Percentiles rank a stretch among this genome's conserved stretches.
These are phyloP conservation scores for Hypomecis punctinalis DNA, from an alignment of 2,888 invertebrate genomes.

Conservation along the genomic window DNA sequence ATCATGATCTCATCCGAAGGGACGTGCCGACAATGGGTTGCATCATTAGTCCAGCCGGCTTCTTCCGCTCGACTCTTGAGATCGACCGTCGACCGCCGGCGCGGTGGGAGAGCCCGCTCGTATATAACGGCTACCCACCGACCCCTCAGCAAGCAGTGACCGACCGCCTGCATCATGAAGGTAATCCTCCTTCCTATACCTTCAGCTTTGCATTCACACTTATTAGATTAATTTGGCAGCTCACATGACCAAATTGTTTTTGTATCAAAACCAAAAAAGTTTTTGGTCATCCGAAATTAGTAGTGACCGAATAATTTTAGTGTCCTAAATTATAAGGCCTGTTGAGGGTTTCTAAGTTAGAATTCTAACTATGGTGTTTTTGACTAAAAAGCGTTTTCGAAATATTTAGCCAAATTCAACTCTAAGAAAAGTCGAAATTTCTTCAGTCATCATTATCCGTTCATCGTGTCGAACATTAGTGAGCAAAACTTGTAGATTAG, in stretches of 20 bases:
- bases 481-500: no score
- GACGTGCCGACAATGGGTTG: slow-evolving; percentile 67
- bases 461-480: no score
- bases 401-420: background rate
- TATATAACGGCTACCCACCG: slow-evolving; percentile 74
- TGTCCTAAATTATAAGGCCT: no score
- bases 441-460: no score
- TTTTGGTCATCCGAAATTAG: no score
- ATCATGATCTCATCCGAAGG: slow-evolving; percentile 48
- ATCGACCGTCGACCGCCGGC: slow-evolving; percentile 46
- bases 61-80: slow-evolving; percentile 75
- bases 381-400: background rate
- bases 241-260: background rate
- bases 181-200: slow-evolving; percentile 53
- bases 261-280: background rate
- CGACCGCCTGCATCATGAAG: slow-evolving; percentile 80
- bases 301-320: no score
- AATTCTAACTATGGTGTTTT: no score
- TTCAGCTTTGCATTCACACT: slow-evolving; percentile 19
- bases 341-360: no score
- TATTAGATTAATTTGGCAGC: background rate
- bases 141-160: slow-evolving; percentile 74
- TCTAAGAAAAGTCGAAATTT: no score
- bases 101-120: slow-evolving; percentile 71
- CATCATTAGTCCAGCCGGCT: slow-evolving; percentile 67